These are phyloP conservation scores for Petrocephalus microphthalmus DNA, from an alignment of 2,113 vertebrate genomes.

Conservation along the genomic window DNA sequence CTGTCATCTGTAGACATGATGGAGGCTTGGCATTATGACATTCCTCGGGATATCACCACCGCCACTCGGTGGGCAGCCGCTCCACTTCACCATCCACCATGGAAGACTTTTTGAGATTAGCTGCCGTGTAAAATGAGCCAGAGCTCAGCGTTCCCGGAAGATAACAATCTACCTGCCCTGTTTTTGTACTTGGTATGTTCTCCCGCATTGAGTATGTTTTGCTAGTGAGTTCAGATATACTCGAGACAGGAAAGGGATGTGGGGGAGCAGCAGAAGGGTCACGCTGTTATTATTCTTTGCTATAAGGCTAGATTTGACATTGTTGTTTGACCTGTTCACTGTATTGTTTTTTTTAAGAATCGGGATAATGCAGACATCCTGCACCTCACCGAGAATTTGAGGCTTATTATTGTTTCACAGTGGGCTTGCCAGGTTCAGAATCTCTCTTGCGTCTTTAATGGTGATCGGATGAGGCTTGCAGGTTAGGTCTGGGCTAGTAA, in stretches of 20 bases:
- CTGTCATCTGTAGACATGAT: neutral
- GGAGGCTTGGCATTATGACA: neutral
- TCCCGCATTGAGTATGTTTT: neutral
- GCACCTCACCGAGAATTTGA: neutral
- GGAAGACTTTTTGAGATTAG: neutral
- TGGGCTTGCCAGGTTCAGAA: neutral
- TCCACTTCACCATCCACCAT: neutral
- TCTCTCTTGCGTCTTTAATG: neutral
- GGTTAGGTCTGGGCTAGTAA: neutral
- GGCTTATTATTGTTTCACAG: neutral
- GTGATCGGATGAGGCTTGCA: neutral
- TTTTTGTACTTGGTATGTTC: neutral
- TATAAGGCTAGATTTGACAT: neutral
- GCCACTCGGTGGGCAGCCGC: neutral
- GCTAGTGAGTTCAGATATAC: neutral
- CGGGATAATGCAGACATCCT: neutral
- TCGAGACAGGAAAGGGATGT: neutral
- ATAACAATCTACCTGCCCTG: neutral
- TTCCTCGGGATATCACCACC: neutral
- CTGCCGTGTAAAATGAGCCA: neutral
- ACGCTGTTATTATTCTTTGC: neutral
- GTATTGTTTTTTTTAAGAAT: neutral
- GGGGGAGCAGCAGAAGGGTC: neutral
- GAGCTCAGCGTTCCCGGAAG: neutral
- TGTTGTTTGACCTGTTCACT: neutral